These are phyloP conservation scores for Bubo scandiacus DNA, from an alignment of 2,113 vertebrate species.

Conservation along the genomic window DNA sequence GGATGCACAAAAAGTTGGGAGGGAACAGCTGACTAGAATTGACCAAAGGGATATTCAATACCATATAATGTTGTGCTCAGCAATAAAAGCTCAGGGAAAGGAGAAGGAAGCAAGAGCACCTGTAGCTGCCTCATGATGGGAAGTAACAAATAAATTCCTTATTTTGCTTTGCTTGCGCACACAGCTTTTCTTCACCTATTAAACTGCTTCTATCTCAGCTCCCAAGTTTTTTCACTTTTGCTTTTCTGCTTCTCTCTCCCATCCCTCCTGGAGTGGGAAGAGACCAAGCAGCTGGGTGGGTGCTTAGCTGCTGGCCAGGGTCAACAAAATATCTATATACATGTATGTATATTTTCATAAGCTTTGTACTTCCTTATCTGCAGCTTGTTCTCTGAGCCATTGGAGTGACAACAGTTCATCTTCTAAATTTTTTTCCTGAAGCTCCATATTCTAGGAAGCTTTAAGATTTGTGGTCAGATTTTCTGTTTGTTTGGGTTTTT, in stretches of 20 bases:
- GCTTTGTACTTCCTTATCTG: neutral
- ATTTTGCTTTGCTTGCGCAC: fast-evolving
- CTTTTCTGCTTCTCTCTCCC: neutral
- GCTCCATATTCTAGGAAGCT: neutral
- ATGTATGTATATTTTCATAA: neutral
- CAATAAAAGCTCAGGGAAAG: neutral
- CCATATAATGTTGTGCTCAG: neutral
- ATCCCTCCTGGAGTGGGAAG: neutral
- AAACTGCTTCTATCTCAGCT: neutral
- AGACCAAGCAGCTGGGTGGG: neutral
- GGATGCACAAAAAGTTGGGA: neutral
- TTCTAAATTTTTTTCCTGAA: neutral
- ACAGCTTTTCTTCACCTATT: neutral
- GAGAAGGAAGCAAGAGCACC: neutral
- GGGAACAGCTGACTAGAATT: neutral
- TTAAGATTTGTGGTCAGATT: neutral
- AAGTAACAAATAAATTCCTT: neutral
- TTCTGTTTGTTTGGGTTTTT: neutral
- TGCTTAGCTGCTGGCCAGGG: neutral
- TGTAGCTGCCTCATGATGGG: neutral
- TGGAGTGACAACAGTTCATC: neutral
- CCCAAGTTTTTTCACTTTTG: neutral
- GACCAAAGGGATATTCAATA: neutral
- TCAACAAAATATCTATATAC: neutral
- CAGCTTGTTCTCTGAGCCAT: neutral